Evolutionary conservation across 2,113 vertebrate genomes (phyloP).

Genomic region (Dendropsophus ebraccatus): DNA sequence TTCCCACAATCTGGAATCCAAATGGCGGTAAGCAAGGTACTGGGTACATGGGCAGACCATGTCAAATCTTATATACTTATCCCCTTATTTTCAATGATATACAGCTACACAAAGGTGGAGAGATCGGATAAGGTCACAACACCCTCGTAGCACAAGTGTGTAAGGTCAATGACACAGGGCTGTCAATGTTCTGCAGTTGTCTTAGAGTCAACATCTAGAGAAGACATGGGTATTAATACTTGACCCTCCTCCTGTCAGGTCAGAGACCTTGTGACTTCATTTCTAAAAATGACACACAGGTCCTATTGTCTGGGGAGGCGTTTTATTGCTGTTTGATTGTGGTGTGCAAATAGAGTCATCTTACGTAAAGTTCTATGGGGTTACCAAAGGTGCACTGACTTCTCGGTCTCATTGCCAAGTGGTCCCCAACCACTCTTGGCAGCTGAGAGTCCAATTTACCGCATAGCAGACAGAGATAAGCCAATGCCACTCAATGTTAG

Average conservation of each 20-base stretch:
- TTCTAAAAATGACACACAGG: neutral
- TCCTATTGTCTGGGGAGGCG: neutral
- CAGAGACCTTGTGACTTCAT: neutral
- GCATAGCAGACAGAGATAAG: too few relatives aligned
- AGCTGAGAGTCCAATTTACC: neutral
- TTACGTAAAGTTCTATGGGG: neutral
- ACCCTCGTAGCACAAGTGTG: neutral
- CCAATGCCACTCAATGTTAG: too few relatives aligned
- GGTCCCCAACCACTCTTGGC: neutral
- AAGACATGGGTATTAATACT: neutral
- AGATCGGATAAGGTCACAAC: neutral
- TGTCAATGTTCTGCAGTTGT: neutral
- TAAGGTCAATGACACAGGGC: neutral
- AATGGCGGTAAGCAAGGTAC: too few relatives aligned
- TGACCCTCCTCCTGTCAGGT: neutral
- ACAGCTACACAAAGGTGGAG: too few relatives aligned
- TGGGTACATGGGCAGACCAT: too few relatives aligned
- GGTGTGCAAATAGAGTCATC: neutral
- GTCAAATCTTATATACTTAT: too few relatives aligned
- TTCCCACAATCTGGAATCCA: too few relatives aligned
- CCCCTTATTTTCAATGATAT: too few relatives aligned
- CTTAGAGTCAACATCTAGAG: neutral
- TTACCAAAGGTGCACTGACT: neutral
- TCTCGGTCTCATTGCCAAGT: neutral
- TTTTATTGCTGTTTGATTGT: neutral